phyloP scores from a whole-genome alignment of 2,113 vertebrate genomes.

The Gallinago jamesoni region DNA sequence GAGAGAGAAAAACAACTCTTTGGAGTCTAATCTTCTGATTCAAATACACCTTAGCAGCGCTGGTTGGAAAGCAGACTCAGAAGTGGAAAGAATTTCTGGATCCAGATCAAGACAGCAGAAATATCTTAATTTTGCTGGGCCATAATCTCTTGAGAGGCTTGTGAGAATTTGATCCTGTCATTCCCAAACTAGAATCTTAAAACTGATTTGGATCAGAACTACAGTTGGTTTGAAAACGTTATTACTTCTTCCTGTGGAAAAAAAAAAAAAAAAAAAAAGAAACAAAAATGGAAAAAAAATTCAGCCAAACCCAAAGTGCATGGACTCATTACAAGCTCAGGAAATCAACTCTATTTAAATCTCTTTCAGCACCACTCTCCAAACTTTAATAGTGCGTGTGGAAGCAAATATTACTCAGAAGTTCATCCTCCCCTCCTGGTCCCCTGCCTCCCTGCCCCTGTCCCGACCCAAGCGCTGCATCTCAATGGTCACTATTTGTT shows the following conservation, averaged over 20 bases:
- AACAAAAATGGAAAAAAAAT: constrained; percentile 34
- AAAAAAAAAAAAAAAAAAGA: not conserved
- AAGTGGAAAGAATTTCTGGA: constrained; percentile 63
- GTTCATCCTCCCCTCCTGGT: not conserved
- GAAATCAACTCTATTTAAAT: constrained; percentile 60
- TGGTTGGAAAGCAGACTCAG: constrained; percentile 21
- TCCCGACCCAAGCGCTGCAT: not conserved
- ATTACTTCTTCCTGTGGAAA: constrained; percentile 46
- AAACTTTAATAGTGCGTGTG: not conserved
- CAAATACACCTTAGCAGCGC: constrained; percentile 50
- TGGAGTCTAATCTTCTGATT: not conserved
- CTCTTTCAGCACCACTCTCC: constrained; percentile 48
- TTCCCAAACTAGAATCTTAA: constrained; percentile 42
- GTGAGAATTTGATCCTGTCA: constrained; percentile 61
- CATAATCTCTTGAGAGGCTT: constrained; percentile 37
- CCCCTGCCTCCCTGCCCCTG: not conserved
- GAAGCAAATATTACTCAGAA: constrained; percentile 26
- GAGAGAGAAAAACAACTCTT: constrained; percentile 46
- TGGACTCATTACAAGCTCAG: constrained; percentile 53
- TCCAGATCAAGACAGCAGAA: constrained; percentile 27
- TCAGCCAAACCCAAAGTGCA: constrained; percentile 57
- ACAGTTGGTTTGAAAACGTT: constrained; percentile 27
- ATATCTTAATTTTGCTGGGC: constrained; percentile 40
- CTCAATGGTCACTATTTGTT: not conserved
- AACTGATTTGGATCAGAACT: constrained; percentile 44